Percentiles rank a stretch among this genome's conserved stretches.
phyloP scores from a whole-genome alignment of 2,888 invertebrate genomes.

The Conops quadrifasciatus region DNA sequence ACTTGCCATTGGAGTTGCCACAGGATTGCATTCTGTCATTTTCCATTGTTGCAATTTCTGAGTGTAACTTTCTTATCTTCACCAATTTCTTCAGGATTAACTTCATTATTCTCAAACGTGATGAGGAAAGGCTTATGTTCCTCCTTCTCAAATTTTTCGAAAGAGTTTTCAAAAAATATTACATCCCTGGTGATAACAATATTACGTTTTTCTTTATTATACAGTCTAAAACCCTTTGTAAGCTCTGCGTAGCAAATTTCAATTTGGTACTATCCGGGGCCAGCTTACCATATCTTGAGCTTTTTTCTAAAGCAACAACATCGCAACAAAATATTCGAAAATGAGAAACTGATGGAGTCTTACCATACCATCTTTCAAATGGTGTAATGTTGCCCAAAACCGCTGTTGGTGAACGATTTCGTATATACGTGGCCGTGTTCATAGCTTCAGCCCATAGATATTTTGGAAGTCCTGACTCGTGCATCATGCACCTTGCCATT shows the following conservation, averaged over 20 bases:
- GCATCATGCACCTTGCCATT: neutral
- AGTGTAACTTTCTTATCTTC: constrained; percentile 22
- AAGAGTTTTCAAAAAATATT: neutral
- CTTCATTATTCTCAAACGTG: neutral
- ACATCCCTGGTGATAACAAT: neutral
- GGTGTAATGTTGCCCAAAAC: neutral
- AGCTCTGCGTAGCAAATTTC: neutral
- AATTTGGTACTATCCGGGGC: neutral
- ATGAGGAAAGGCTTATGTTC: too few relatives aligned
- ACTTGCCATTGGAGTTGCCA: constrained; percentile 36
- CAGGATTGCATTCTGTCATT: constrained; percentile 35
- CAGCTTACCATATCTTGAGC: neutral
- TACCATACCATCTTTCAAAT: neutral
- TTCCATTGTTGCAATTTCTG: constrained; percentile 32
- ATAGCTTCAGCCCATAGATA: neutral
- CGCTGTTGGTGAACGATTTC: neutral
- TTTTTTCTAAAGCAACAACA: neutral
- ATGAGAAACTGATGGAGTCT: neutral
- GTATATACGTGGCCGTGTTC: neutral
- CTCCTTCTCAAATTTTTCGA: neutral
- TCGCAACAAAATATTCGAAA: neutral
- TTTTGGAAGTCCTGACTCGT: neutral
- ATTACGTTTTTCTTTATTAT: neutral
- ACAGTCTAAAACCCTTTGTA: neutral
- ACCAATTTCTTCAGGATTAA: neutral